Base-by-base conservation (phyloP, 1,140 invertebrate genomes). In the Drosophila cardini region DNA sequence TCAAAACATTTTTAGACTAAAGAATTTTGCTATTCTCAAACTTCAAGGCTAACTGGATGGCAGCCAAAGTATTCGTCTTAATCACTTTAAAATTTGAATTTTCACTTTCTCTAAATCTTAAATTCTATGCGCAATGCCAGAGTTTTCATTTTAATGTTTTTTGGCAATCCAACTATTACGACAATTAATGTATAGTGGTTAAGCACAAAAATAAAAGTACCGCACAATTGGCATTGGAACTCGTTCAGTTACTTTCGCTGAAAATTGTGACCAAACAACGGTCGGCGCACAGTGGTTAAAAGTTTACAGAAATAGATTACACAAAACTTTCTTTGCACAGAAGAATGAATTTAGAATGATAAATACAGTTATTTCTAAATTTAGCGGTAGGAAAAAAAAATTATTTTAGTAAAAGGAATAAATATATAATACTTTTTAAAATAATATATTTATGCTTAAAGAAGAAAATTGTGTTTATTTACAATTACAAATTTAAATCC, bases 161-260 rank as follows among this genome's bases (percentile, higher is more conserved):
- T 72, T 42, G 38, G 78, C 60, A 68, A 69, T 86, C 65, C 76
- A 60, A 77, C 65, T 87, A 87, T 87, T 87, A 87, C 83, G 83
- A 58, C 72, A 79, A 72, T 79, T 82, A 68, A 71, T 68, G 21
- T 67, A 46, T 11, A 67, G 46, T 72, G 70, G 76, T 77, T 72
- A 70, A 62, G 71, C 57, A 64, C 64, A 64, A 72, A 69, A 72
- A 72, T 79, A 86, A 87, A 87, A 71, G 68, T 77, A 75, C 58
- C 60, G 53, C 56, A 89, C 73, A 89, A 80, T 90, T 79, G 65
- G 57, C 64, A 69, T 64, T 80, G 80, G 60, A 90, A 90, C 87
- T 83, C 43, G 87, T 80, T 90, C 72, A 90, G 77, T 90, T 85
- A 90, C 87, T 90, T 90, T 90, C 87, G 82, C 87, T 90, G 71